Base-by-base conservation (phyloP, 2,888 invertebrate species). In the Apamea sordens region DNA sequence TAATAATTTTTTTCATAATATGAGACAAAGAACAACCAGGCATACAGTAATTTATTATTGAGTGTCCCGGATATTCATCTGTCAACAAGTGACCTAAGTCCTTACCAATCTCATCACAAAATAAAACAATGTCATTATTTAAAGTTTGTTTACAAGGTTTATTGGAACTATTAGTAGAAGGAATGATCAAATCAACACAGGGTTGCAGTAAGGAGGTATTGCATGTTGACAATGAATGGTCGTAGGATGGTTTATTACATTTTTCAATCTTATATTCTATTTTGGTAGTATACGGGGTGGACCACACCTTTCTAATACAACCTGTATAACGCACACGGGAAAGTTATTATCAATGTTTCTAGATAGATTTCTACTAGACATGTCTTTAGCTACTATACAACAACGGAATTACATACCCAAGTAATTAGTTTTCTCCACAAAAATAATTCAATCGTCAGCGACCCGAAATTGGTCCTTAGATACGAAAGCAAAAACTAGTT, bases 381-480 rank as follows among this genome's bases (percentile, higher is more conserved):
- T 47, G 21, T 1, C 21, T 47, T 11, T 28, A 28, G n/a, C 10
- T 10, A 67, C 18, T 7, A 21, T 53, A 21, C 2, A 44, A 41
- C 24, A 41, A n/a, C n/a, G 41, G 50, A 59, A n/a, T 5, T 5
- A 59, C 5, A n/a, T n/a, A 59, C 5, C 21, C 4, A 41, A 41
- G 5, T 15, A 67, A 65, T 8, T n/a, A 10, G 18, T 44, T 68
- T 68, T 68, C 28, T 68, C 28, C 18, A 28, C 15, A 67, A 56
- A 18, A 67, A 18, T 24, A 59, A 61, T 28, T 32, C 6, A 61
- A 32, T 63, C 18, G 21, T 50, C 28, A 50, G 36, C 2, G 0
- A 56, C 18, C 10, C 10, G n/a, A 79, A 71, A 28, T 5, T 78
- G 69, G 36, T 65, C 65, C 77, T 67, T 59, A 50, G 7, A 28